Evolutionary conservation across 1,140 invertebrate genomes (phyloP).

Genomic region (Marisa cornuarietis): DNA sequence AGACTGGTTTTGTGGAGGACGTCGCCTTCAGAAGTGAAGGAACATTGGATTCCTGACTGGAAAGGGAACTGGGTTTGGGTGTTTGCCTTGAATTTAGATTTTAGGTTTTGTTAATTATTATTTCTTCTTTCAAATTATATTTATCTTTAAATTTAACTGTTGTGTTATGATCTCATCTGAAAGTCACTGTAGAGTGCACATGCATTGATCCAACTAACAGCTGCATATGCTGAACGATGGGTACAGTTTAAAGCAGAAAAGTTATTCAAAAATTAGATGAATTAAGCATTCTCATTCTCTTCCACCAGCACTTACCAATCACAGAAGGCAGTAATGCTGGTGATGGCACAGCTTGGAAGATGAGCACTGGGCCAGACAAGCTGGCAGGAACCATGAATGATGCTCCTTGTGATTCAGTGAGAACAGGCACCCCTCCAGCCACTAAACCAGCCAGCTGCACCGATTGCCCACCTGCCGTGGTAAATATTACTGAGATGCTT

Average conservation of each 20-base stretch:
- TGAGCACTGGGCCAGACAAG: constrained; percentile 36
- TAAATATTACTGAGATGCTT: constrained; percentile 2
- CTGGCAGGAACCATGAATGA: constrained; percentile 36
- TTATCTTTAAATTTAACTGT: no score
- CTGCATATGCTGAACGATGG: no score
- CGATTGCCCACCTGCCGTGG: constrained; percentile 1
- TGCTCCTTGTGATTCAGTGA: constrained; percentile 42
- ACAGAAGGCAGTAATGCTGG: constrained; percentile 42
- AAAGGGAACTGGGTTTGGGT: no score
- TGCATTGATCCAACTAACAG: no score
- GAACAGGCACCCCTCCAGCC: constrained; percentile 39
- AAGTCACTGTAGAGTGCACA: no score
- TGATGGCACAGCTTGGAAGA: constrained; percentile 41
- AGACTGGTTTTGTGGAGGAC: no score
- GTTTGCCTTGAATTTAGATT: no score
- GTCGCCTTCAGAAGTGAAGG: no score
- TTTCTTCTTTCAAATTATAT: no score
- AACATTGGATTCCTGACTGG: no score
- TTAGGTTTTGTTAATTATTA: no score
- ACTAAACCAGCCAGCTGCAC: constrained; percentile 41
- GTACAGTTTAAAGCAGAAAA: background rate
- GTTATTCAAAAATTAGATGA: background rate
- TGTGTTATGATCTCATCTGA: no score
- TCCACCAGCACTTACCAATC: constrained; percentile 37
- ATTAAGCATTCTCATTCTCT: background rate